phyloP scores from a whole-genome alignment of 2,113 vertebrate genomes.

The Mastomys coucha region DNA sequence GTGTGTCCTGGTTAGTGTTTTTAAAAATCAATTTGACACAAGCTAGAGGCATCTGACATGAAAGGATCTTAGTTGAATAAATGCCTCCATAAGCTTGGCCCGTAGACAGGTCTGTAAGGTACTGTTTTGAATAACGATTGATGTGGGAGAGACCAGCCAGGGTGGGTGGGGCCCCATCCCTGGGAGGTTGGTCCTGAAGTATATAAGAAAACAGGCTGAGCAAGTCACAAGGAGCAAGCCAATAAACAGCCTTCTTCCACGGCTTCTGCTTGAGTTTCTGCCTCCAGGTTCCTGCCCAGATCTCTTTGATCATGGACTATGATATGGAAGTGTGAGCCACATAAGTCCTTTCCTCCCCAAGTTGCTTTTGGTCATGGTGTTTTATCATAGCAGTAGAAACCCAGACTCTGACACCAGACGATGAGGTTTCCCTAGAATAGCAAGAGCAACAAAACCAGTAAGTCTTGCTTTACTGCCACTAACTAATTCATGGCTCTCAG shows the following conservation, averaged over 20 bases:
- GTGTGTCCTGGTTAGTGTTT: background rate
- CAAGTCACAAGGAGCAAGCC: background rate
- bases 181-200: background rate
- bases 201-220: background rate
- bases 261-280: background rate
- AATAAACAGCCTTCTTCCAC: background rate
- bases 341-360: background rate
- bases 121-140: background rate
- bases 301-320: background rate
- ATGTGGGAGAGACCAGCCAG: background rate
- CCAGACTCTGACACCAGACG: background rate
- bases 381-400: background rate
- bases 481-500: background rate
- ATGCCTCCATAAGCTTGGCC: background rate
- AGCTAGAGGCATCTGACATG: background rate
- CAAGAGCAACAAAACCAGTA: background rate
- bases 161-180: background rate
- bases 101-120: background rate
- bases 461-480: background rate
- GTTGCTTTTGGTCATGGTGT: background rate
- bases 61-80: background rate
- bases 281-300: background rate
- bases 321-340: background rate
- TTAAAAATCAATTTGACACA: background rate
- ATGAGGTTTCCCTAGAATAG: conserved; percentile 34